Percentiles rank a stretch among this genome's conserved stretches.
Conservation (phyloP, 2,797 vertebrate species). For the Neomorphus geoffroyi region DNA sequence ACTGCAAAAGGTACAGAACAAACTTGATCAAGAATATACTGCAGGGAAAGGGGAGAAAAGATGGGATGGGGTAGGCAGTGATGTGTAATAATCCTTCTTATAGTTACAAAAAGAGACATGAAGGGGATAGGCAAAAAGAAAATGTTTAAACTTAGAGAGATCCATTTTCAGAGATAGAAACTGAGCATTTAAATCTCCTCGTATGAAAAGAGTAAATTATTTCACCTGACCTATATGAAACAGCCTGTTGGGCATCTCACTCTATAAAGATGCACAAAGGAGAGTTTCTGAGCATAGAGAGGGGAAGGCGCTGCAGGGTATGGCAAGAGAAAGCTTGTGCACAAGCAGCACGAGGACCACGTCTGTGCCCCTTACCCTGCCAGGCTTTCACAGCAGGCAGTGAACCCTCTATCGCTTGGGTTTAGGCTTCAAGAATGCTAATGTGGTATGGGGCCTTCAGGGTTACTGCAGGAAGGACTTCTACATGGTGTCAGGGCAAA, state of each 20-base stretch:
- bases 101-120: not conserved
- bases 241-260: not conserved
- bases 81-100: not conserved
- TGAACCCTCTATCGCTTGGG: rapidly evolving
- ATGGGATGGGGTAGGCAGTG: not conserved
- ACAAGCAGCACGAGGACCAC: not conserved
- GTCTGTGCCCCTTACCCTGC: not conserved
- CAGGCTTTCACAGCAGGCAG: not conserved
- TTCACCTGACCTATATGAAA: not conserved
- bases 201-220: not conserved
- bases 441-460: rapidly evolving
- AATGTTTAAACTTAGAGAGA: not conserved
- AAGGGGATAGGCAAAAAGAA: not conserved
- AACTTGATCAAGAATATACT: not conserved
- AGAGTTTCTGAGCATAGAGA: not conserved
- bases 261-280: not conserved
- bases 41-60: not conserved
- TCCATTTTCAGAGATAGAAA: not conserved
- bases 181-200: not conserved
- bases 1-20: not conserved
- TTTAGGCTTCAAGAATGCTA: not conserved
- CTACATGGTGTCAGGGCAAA: not conserved
- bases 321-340: not conserved
- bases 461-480: not conserved
- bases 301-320: not conserved